Percentiles rank a stretch among this genome's conserved stretches.
Evolutionary conservation across 1,140 invertebrate genomes (phyloP).

Genomic region (Drosophila sproati): DNA sequence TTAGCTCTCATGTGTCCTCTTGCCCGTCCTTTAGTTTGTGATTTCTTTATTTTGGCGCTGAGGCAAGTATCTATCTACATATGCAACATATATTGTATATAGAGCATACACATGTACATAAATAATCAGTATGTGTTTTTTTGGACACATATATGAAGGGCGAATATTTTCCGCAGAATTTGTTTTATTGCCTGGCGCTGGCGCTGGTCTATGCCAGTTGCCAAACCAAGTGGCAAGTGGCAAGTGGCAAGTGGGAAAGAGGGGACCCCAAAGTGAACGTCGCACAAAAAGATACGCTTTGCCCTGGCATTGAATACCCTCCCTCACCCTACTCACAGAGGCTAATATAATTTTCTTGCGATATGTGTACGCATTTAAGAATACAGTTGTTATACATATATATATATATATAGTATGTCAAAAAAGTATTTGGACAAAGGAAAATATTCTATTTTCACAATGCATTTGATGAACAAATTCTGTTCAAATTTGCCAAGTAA

Average conservation of each 20-base stretch:
- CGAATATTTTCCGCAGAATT: constrained; percentile 70
- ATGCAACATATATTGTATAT: constrained; percentile 3
- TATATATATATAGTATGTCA: too few species aligned
- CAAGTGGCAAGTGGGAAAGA: neutral
- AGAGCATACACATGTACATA: neutral
- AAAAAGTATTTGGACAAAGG: too few species aligned
- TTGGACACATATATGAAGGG: neutral
- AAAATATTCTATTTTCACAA: too few species aligned
- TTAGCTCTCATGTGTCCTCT: constrained; percentile 40
- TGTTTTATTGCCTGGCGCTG: constrained; percentile 63
- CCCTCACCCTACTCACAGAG: too few species aligned
- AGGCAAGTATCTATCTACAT: constrained; percentile 14
- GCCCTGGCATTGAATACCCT: too few species aligned
- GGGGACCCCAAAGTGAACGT: constrained; percentile 16
- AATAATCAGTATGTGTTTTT: constrained; percentile 4
- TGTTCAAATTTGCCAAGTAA: too few species aligned
- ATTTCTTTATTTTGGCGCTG: constrained; percentile 32
- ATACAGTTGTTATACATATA: too few species aligned
- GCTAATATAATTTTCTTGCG: too few species aligned
- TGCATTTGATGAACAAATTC: too few species aligned
- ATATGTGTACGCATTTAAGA: too few species aligned
- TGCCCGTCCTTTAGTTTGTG: constrained; percentile 15
- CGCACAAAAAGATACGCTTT: constrained; percentile 46
- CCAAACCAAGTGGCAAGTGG: neutral
- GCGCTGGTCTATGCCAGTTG: neutral